These are phyloP conservation scores for Drosophila bocqueti DNA, from an alignment of 1,140 invertebrate species.

Conservation along the genomic window DNA sequence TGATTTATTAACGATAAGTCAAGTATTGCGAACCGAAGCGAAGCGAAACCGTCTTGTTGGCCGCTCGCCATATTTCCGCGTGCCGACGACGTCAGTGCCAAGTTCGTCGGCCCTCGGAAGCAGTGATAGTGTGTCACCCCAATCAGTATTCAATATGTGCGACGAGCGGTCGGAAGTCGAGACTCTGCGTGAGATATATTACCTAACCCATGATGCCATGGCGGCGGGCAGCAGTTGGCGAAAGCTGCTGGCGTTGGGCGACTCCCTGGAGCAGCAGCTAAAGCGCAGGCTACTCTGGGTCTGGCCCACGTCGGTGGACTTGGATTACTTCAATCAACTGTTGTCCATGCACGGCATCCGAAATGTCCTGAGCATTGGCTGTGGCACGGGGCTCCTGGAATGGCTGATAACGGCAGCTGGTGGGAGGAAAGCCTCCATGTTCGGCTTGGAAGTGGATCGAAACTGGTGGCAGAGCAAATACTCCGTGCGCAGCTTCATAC, in stretches of 20 bases:
- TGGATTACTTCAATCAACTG: slow-evolving; percentile 72
- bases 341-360: slow-evolving; percentile 38
- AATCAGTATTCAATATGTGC: slow-evolving; percentile 65
- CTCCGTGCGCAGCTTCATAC: slow-evolving; percentile 86
- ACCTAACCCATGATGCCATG: slow-evolving; percentile 39
- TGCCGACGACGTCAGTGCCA: slow-evolving; percentile 50
- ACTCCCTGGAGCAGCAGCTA: slow-evolving; percentile 49
- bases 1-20: slow-evolving; percentile 50
- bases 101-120: slow-evolving; percentile 31
- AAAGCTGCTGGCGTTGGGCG: slow-evolving; percentile 57
- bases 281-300: slow-evolving; percentile 87
- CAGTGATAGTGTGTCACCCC: slow-evolving; percentile 17
- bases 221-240: slow-evolving; percentile 50
- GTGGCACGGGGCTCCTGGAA: slow-evolving; percentile 76
- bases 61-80: slow-evolving; percentile 61
- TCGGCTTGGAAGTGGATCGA: slow-evolving; percentile 87
- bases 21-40: slow-evolving; percentile 43
- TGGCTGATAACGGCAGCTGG: slow-evolving; percentile 63
- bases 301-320: slow-evolving; percentile 86
- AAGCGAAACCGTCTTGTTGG: slow-evolving; percentile 43
- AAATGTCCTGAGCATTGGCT: slow-evolving; percentile 69
- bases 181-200: slow-evolving; percentile 59
- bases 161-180: slow-evolving; percentile 53
- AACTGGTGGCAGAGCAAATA: slow-evolving; percentile 88
- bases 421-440: slow-evolving; percentile 77